Base-by-base conservation (phyloP, 2,113 vertebrate genomes). In the Cyprinus carpio region DNA sequence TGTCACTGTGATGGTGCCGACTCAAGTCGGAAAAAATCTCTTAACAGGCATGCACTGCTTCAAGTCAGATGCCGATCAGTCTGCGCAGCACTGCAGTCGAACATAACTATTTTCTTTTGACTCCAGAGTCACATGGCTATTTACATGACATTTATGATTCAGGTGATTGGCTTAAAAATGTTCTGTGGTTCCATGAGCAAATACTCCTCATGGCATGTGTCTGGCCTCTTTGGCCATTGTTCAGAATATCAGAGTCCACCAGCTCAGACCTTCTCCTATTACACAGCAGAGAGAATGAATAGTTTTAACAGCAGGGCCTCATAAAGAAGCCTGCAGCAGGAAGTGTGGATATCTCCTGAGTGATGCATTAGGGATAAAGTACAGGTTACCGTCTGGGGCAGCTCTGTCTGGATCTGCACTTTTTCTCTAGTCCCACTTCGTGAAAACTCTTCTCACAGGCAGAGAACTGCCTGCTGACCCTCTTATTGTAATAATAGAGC, bases 271-370 rank as follows among this genome's bases (percentile, higher is more conserved):
- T 37, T 20, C 16, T 81, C 11, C 12, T 71, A 75, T 51, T 23
- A 29, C 20, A 58, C 25, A 23, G 40, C 62, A 11, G 34, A 49
- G 64, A 67, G 46, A 27, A 16, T 27, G 91, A 93, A 94, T 93
- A 87, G 89, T 85, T 93, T 94, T 93, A 92, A 89, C 93, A 94
- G 92, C 92, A 87, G 89, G 90, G 84, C 87, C 88, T 86, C 64
- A 49, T 49, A 43, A 87, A 90, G 86, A 76, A 85, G 78, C 89
- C 79, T 87, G 82, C 88, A 90, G 89, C 82, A 90, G 91, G 90
- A 88, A 82, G 87, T 83, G 89, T 74, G 54, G 72, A 91, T 92
- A 74, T 87, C 71, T 84, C 90, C 79, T 60, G 88, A 76, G 81
- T 85, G 89, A 90, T 87, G 82, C 90, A 75, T 92, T 86, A 83